Base-by-base conservation (phyloP, 1,140 invertebrate species). In the Trichogramma pretiosum region DNA sequence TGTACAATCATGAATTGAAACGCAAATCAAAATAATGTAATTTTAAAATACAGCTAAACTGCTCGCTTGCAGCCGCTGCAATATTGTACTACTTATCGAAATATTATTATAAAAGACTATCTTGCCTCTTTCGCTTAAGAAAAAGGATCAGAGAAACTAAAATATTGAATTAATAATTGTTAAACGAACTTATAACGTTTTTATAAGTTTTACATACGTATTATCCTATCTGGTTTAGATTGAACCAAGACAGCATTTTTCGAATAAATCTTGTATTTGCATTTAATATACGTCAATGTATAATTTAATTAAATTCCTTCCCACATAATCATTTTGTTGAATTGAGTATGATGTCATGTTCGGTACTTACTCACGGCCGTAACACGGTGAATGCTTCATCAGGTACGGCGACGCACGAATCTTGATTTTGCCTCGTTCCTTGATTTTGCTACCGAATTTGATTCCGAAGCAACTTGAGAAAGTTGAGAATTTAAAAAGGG, bases 41-140 rank as follows among this genome's bases (percentile, higher is more conserved):
- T 26, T 50, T 50, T 50, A 13, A 44, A 22, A 28, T 38, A 23
- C 28, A 14, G 33, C 44, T 32, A 32, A 38, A 19, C 18, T 41
- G 26, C 38, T 39, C 26, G 33, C 30, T 34, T 39, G 5, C 40
- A 39, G 4, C n/a, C 10, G 23, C n/a, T n/a, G n/a, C n/a, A 39
- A 28, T 44, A 39, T 33, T 14, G 26, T 43, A 23, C 9, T 50
- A 24, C 30, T 2, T n/a, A 35, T 46, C 32, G 11, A 30, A 32
- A 41, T 28, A 11, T 40, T 40, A 46, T 50, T 50, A 38, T 44
- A 44, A 14, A 33, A 50, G n/a, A 39, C n/a, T 34, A 50, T 45
- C 37, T 50, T 45, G 48, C 42, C 48, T 50, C 32, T 50, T 50
- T 50, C 48, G 17, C 22, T 33, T n/a, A n/a, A 24, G 48, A 50